phyloP scores from a whole-genome alignment of 2,797 vertebrate genomes.

The Percopsis omiscomaycus region DNA sequence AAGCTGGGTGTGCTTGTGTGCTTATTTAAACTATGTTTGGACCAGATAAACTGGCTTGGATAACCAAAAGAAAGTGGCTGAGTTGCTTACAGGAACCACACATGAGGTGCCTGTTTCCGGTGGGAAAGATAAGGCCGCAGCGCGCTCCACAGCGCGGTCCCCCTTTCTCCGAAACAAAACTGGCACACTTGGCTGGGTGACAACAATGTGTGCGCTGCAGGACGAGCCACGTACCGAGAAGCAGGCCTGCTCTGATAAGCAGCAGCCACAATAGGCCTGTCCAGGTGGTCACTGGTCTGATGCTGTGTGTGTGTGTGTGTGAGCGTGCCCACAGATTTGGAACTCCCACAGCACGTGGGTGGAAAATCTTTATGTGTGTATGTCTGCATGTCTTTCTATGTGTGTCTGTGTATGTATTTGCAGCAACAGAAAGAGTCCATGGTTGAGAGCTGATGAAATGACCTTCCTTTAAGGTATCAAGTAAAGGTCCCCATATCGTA shows the following conservation, averaged over 20 bases:
- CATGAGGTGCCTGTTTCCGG: slow-evolving; percentile 50
- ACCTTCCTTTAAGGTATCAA: not conserved
- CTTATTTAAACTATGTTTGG: not conserved
- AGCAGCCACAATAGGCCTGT: slow-evolving; percentile 58
- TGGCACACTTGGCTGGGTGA: slow-evolving; percentile 13
- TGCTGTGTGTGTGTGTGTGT: slow-evolving; percentile 26
- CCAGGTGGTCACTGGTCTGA: slow-evolving; percentile 66
- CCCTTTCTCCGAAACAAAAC: not conserved
- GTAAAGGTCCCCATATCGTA: no score
- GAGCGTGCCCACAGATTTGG: slow-evolving; percentile 35
- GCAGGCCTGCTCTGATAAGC: slow-evolving; percentile 69
- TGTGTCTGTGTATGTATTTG: not conserved
- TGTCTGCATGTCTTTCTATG: not conserved
- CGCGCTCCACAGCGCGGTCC: not conserved
- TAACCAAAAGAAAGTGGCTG: not conserved
- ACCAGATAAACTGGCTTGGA: not conserved
- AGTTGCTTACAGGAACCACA: slow-evolving; percentile 20
- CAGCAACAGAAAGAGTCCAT: not conserved
- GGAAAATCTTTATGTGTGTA: not conserved
- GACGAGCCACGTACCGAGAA: slow-evolving; percentile 37
- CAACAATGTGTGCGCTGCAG: slow-evolving; percentile 59
- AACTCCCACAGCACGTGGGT: slow-evolving; percentile 46
- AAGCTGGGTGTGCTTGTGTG: not conserved
- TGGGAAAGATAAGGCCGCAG: slow-evolving; percentile 48
- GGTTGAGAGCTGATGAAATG: not conserved